A percentile compares a stretch with the other conserved stretches of the same genome.
These are phyloP conservation scores for Poeciliopsis paucimaculata DNA, from an alignment of 2,797 vertebrate species.

Conservation along the genomic window DNA sequence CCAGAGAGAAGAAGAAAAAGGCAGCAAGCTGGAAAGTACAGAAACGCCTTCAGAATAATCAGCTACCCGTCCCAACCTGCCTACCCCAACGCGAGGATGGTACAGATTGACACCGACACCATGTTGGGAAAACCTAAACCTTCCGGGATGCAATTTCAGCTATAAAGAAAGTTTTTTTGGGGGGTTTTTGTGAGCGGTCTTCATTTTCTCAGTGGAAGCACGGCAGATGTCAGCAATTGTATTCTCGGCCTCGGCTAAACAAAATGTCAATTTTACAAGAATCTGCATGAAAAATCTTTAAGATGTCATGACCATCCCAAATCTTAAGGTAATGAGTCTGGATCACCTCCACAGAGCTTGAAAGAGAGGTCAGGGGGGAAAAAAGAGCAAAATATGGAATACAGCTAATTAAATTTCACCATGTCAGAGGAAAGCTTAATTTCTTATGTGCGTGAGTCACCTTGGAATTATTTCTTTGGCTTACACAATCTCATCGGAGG, in stretches of 20 bases:
- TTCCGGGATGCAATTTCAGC: conserved; percentile 48
- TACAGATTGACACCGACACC: conserved; percentile 42
- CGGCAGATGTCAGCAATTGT: conserved; percentile 11
- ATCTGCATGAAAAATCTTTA: neutral
- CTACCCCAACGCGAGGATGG: conserved; percentile 27
- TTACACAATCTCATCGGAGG: conserved; percentile 54
- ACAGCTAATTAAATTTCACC: conserved; percentile 57
- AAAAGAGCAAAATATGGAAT: conserved; percentile 48
- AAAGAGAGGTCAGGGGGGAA: neutral
- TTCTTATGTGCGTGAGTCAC: conserved; percentile 55
- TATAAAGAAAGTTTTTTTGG: no score
- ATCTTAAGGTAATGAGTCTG: conserved; percentile 35
- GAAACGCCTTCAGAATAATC: conserved; percentile 43
- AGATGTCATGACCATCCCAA: neutral
- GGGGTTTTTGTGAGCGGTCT: conserved; percentile 13
- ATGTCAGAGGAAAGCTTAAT: conserved; percentile 31
- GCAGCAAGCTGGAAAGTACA: conserved; percentile 1
- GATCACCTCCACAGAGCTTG: conserved; percentile 29
- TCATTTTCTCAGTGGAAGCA: conserved; percentile 36
- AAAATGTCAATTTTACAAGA: conserved; percentile 29
- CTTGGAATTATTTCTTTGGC: conserved; percentile 54
- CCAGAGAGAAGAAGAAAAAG: conserved; percentile 22
- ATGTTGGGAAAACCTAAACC: conserved; percentile 22
- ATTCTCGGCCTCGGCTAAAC: conserved; percentile 19
- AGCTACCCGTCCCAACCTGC: neutral